Conservation (phyloP, 2,888 invertebrate genomes). For the Amblyjoppa fuscipennis region DNA sequence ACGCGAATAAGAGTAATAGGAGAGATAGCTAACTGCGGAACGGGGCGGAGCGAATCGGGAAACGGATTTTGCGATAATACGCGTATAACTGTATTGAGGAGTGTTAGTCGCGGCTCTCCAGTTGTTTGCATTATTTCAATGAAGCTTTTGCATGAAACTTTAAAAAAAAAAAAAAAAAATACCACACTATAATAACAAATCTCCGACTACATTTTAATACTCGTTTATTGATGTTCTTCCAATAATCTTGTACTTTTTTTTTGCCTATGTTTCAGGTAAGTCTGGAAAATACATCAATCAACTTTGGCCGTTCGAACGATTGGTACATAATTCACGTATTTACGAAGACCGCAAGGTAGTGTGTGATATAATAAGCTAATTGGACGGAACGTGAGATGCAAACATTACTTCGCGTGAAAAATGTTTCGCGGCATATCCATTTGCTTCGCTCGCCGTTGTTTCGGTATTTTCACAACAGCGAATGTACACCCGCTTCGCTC, state of each 20-base stretch:
- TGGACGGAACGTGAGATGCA: background rate
- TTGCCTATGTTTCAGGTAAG: slow-evolving; percentile 59
- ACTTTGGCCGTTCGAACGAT: background rate
- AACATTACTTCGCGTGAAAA: background rate
- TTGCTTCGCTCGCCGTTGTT: background rate
- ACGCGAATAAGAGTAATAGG: slow-evolving; percentile 56
- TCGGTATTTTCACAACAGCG: background rate
- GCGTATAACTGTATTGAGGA: slow-evolving; percentile 76
- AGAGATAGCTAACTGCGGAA: slow-evolving; percentile 29
- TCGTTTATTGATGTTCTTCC: slow-evolving; percentile 28
- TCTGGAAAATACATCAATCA: slow-evolving; percentile 11
- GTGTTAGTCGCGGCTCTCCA: slow-evolving; percentile 69
- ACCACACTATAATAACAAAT: background rate
- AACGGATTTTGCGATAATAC: slow-evolving; percentile 77
- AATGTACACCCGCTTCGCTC: background rate
- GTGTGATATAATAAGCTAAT: background rate
- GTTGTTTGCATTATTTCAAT: slow-evolving; percentile 19
- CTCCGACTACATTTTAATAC: slow-evolving; percentile 14
- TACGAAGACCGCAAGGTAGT: background rate
- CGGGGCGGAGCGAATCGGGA: slow-evolving; percentile 70
- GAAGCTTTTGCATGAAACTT: background rate
- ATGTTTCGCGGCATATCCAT: background rate
- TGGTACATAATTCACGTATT: background rate
- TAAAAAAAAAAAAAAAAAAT: background rate
- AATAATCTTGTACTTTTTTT: slow-evolving; percentile 55